Base-by-base conservation (phyloP, 2,113 vertebrate genomes). In the Chaetorhynchus papuensis region DNA sequence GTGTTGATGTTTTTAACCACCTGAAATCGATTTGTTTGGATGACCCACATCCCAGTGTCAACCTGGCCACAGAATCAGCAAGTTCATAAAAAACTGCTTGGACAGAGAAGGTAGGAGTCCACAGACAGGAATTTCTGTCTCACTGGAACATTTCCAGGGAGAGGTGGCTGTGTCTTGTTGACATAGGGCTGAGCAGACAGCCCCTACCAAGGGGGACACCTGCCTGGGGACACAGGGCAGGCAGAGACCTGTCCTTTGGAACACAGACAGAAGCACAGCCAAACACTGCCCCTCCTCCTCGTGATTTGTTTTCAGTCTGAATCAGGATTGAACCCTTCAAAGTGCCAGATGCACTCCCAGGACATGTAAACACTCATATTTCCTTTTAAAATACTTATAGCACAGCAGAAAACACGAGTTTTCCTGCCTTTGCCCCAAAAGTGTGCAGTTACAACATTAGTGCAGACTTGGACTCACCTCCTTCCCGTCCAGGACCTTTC, bases 21-120 rank as follows among this genome's bases (percentile, higher is more conserved):
- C 71, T 88, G 59, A 66, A 88, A 92, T 77, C 10, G 10, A 60
- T 59, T 74, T 79, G 70, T 89, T 95, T 93, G 86, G 77, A 90
- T 66, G 84, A 83, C 71, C 71, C 78, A 70, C 45, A 85, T 85
- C 42, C 45, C 18, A 3, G 41, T 72, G 63, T 90, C 84, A 89
- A 14, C 49, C 31, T 37, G 45, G 63, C 37, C 59, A 52, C 39
- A 79, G 71, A 85, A 92, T 56, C 90, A 76, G n/a, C 64, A 83
- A 41, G 42, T 72, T 80, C 79, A 45, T 72, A 47, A 80, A 78
- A 64, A 69, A 8, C 30, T 54, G 14, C 60, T 49, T 44, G 75
- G 79, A 90, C 84, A 59, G 7, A 74, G 66, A 64, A 91, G 12
- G 35, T n/a, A 41, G 1, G 9, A 77, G 50, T 83, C 71, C 47